These are phyloP conservation scores for Cotesia vestalis DNA, from an alignment of 1,140 invertebrate genomes.

Conservation along the genomic window DNA sequence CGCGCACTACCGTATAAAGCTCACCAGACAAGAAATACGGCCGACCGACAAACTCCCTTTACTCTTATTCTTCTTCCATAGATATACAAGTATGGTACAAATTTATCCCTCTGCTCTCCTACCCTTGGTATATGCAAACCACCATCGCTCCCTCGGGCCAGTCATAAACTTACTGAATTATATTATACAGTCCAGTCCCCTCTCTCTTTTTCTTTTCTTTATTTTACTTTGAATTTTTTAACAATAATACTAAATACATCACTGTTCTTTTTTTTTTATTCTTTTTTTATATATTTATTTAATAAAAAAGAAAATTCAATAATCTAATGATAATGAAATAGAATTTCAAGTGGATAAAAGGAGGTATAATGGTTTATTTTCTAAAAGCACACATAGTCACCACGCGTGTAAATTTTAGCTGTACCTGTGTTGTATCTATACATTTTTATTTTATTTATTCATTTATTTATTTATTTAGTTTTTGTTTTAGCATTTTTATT, in stretches of 20 bases:
- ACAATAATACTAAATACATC: too few species aligned
- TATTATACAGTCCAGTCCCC: conserved; percentile 60
- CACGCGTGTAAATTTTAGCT: not conserved
- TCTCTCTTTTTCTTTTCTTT: conserved; percentile 31
- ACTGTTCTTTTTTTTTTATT: too few species aligned
- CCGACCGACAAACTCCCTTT: conserved; percentile 50
- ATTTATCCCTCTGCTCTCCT: conserved; percentile 53
- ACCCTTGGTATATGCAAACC: conserved; percentile 64
- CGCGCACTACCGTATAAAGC: conserved; percentile 58
- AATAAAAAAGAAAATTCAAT: too few species aligned
- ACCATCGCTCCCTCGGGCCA: conserved; percentile 60
- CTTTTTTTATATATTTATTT: too few species aligned
- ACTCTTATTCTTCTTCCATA: conserved; percentile 40
- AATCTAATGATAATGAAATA: too few species aligned
- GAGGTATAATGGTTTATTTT: too few species aligned
- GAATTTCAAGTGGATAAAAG: too few species aligned
- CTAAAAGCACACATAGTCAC: not conserved
- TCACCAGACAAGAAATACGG: conserved; percentile 67
- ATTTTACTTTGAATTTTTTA: conserved; percentile 19
- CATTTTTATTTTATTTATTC: not conserved
- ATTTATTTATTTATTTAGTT: not conserved
- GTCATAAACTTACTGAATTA: conserved; percentile 68
- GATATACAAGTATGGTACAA: conserved; percentile 37
- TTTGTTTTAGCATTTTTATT: conserved; percentile 25
- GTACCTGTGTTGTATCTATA: not conserved